A percentile compares a stretch with the other conserved stretches of the same genome.
phyloP scores from a whole-genome alignment of 2,888 invertebrate species.

The Drosophila prolongata region DNA sequence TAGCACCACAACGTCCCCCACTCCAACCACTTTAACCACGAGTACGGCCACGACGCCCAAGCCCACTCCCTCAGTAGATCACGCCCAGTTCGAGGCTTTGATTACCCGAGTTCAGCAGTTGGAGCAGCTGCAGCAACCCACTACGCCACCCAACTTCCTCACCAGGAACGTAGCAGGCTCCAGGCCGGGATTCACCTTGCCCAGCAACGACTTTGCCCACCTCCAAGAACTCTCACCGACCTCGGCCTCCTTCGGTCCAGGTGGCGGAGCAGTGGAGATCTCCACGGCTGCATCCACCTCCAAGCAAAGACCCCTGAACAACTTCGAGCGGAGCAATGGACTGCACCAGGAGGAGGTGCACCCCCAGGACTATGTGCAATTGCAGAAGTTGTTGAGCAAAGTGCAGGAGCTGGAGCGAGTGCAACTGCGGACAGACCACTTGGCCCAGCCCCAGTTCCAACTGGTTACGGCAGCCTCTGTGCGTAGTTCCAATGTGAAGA shows the following conservation, averaged over 20 bases:
- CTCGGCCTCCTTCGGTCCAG: slow-evolving; percentile 40
- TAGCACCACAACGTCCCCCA: slow-evolving; percentile 33
- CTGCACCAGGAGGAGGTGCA: slow-evolving; percentile 78
- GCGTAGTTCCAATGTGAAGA: slow-evolving; percentile 69
- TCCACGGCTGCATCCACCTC: slow-evolving; percentile 75
- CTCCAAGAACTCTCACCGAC: slow-evolving; percentile 68
- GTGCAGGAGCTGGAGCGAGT: slow-evolving; percentile 83
- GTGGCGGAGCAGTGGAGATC: slow-evolving; percentile 65
- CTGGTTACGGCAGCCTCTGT: slow-evolving; percentile 77
- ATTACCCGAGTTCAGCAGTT: slow-evolving; percentile 84
- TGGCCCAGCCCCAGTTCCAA: slow-evolving; percentile 24
- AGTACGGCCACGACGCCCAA: slow-evolving; percentile 59
- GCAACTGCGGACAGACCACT: slow-evolving; percentile 60
- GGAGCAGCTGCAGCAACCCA: slow-evolving; percentile 73
- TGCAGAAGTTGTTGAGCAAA: slow-evolving; percentile 85
- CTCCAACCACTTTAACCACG: slow-evolving; percentile 42
- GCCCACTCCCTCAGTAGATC: slow-evolving; percentile 82
- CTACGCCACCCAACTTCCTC: slow-evolving; percentile 67
- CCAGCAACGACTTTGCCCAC: slow-evolving; percentile 79
- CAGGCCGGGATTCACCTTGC: slow-evolving; percentile 34
- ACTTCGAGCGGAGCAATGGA: slow-evolving; percentile 77
- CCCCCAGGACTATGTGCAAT: slow-evolving; percentile 85
- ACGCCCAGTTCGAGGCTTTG: slow-evolving; percentile 85
- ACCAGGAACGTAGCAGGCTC: slow-evolving; percentile 73
- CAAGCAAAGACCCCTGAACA: slow-evolving; percentile 49